Evolutionary conservation across 2,113 vertebrate species (phyloP).

Genomic region (Cynoglossus semilaevis): DNA sequence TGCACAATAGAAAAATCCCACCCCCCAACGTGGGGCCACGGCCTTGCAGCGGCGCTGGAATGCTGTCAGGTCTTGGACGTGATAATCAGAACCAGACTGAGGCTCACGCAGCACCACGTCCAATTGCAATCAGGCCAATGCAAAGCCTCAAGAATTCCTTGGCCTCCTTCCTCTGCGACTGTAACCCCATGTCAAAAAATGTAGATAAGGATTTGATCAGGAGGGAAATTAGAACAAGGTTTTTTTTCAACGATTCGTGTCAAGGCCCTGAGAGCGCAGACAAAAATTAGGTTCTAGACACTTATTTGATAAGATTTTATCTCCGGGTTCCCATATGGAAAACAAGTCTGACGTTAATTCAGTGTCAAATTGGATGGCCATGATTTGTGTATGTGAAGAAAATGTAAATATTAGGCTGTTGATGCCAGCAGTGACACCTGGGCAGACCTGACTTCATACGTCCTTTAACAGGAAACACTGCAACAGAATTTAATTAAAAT

Average conservation of each 20-base stretch:
- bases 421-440: constrained; percentile 12
- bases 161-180: constrained; percentile 23
- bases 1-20: constrained; percentile 1
- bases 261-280: constrained; percentile 12
- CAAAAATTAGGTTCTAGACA: constrained; percentile 30
- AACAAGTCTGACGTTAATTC: constrained; percentile 45
- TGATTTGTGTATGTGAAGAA: constrained; percentile 3
- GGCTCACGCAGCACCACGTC: constrained; percentile 28
- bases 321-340: constrained; percentile 2
- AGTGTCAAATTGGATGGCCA: constrained; percentile 20
- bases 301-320: constrained; percentile 30
- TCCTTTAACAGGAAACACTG: constrained; percentile 32
- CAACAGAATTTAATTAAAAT: constrained; percentile 24
- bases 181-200: constrained; percentile 37
- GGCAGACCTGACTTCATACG: constrained; percentile 3
- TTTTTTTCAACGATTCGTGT: constrained; percentile 5
- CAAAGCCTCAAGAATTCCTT: constrained; percentile 33
- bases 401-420: constrained; percentile 10
- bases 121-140: constrained; percentile 46
- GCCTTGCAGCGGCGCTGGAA: constrained; percentile 53
- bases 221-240: constrained; percentile 20
- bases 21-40: constrained; percentile 14
- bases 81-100: constrained; percentile 72
- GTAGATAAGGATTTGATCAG: constrained; percentile 51
- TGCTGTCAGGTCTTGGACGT: constrained; percentile 51